Evolutionary conservation across 2,113 vertebrate genomes (phyloP), one percentile per base, ranked within the genome.

Genomic region (Sarotherodon lohbergeri): DNA sequence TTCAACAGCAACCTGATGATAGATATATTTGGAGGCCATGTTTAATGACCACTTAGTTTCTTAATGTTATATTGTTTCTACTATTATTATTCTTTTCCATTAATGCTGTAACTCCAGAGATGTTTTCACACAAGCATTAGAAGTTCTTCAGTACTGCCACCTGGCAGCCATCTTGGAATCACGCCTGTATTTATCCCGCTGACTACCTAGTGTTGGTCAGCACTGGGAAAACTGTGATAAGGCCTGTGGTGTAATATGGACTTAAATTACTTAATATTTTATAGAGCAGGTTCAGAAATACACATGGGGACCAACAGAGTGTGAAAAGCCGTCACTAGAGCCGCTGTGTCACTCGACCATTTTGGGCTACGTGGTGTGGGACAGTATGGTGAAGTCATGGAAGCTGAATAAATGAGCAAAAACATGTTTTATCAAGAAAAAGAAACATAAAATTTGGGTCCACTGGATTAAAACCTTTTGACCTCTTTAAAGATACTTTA

Each of bases 401-500:
- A 76, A 48, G 71, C 41, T 29, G 14, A 29, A 9, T 2, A 10
- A 29, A 29, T 46, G 14, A 73, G 7, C 68, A 73, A 3, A 73
- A 48, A 48, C 3, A 0, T 73, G 13, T 73, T 73, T 1, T 9
- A 43, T 43, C 39, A 4, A 16, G 39, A 6, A n/a, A 41, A 41
- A 68, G 36, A 39, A 22, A 68, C 34, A 68, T 41, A 17, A 4
- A 17, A 7, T 19, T 52, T 17, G 48, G 48, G 17, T 94, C 93
- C 92, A 92, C 91, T 94, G 93, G 93, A 86, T 94, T 91, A 95
- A 95, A 94, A 89, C 94, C 93, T 95, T 27, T 48, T 29, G 9
- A 1, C 43, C 14, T 76, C 43, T 11, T 29, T 76, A 76, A 5
- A 29, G 9, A 29, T 10, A 48, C 41, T 4, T 76, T 29, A 46